Evolutionary conservation across 1,140 invertebrate genomes (phyloP), one percentile per base, ranked within the genome.

Genomic region (Hesperophylax magnus): DNA sequence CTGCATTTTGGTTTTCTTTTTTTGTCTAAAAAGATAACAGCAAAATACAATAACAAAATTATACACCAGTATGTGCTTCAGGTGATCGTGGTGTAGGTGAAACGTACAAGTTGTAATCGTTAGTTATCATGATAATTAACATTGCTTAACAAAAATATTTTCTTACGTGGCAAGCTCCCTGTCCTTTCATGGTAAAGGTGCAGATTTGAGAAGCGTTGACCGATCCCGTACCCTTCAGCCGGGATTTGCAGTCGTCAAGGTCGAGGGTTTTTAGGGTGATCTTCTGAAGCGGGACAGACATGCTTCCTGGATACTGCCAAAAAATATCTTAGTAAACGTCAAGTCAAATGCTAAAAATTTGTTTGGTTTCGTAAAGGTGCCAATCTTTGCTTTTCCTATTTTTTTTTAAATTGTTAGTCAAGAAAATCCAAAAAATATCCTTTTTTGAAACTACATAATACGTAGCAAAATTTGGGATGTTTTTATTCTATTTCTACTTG

Each of bases 121-220:
- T n/a, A n/a, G n/a, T n/a, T 27, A 27, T 27, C 5, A 27, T 2
- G 27, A 27, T 27, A 2, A 27, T 27, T 27, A 27, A 27, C 5
- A 27, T 2, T 2, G 27, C 5, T 27, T 27, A 27, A 27, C 27
- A 27, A 5, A 27, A 27, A 27, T 27, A 14, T 47, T 20, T 60
- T 69, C 74, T 80, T 78, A 83, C 81, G 52, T 92, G 89, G 76
- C 92, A 93, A 15, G 91, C 91, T 3, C 92, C 92, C 83, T 92
- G 88, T 15, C 92, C 92, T 31, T 84, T 81, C 80, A 90, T 91
- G 3, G 92, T 93, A 27, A 92, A 88, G 0, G 93, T 92, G 83
- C 93, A 94, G 31, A 93, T 77, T 27, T 93, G 91, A 6, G 84
- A 84, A 8, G 85, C 83, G 79, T 84, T 86, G 1, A 90, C 87